These are phyloP conservation scores for Mormyrus iriodes DNA, from an alignment of 2,113 vertebrate genomes.

Conservation along the genomic window DNA sequence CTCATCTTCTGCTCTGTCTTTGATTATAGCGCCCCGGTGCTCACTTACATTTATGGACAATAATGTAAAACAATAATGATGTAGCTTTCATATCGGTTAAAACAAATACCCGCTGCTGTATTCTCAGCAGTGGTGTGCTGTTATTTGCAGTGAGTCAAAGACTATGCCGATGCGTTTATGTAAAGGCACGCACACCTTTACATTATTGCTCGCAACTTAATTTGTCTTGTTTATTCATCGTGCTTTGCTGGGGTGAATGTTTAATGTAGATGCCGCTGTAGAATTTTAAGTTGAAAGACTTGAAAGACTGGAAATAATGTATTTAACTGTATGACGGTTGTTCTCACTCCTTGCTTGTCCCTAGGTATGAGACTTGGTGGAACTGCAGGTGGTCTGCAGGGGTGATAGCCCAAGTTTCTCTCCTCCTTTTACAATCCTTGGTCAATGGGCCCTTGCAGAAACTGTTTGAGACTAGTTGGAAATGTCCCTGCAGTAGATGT, in stretches of 20 bases:
- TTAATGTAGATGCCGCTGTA: background rate
- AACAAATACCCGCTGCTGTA: conserved; percentile 31
- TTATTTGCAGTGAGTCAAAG: conserved; percentile 31
- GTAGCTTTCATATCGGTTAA: background rate
- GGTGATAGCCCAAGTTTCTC: background rate
- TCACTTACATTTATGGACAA: background rate
- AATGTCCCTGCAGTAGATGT: background rate
- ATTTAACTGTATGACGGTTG: background rate
- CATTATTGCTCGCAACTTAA: background rate
- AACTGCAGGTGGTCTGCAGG: background rate
- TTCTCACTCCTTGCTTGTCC: background rate
- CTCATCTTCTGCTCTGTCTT: background rate
- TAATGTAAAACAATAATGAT: no score
- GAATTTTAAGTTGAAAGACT: background rate
- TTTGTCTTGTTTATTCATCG: background rate
- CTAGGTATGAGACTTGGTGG: background rate
- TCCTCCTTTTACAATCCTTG: background rate
- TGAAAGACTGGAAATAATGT: background rate
- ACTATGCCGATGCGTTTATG: conserved; percentile 19
- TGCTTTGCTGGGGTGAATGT: background rate
- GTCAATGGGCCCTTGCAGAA: background rate
- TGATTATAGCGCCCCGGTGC: background rate
- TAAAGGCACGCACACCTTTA: background rate
- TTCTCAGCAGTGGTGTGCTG: conserved; percentile 41
- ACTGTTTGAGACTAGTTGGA: background rate